Percentiles rank a stretch among this genome's conserved stretches.
These are phyloP conservation scores for Siphonodentalium dalli DNA, from an alignment of 2,888 invertebrate species.

Conservation along the genomic window DNA sequence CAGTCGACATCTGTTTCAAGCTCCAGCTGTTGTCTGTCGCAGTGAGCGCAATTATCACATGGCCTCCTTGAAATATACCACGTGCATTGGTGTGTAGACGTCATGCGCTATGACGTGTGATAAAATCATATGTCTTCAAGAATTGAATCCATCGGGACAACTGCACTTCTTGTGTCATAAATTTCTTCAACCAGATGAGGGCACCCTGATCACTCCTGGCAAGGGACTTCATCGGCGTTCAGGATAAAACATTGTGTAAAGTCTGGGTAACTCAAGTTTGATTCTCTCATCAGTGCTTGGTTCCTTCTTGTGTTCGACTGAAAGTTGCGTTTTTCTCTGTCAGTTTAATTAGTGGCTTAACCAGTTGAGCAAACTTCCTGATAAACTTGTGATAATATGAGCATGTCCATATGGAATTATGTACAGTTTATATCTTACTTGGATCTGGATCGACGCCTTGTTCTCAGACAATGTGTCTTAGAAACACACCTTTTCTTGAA, in stretches of 20 bases:
- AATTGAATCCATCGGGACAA: constrained; percentile 25
- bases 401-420: too few species aligned
- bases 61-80: constrained; percentile 10
- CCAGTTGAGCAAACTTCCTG: not conserved
- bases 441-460: too few species aligned
- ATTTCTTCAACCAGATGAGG: constrained; percentile 17
- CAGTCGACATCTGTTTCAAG: not conserved
- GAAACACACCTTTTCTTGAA: too few species aligned
- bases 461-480: too few species aligned
- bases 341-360: too few species aligned
- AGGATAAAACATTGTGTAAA: too few species aligned
- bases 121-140: constrained; percentile 17
- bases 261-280: too few species aligned
- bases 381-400: too few species aligned
- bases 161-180: constrained; percentile 20
- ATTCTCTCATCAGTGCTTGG: too few species aligned
- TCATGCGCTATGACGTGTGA: constrained; percentile 17
- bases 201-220: constrained; percentile 20
- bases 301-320: too few species aligned
- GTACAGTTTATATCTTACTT: too few species aligned
- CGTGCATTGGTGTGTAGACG: constrained; percentile 22
- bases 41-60: constrained; percentile 2
- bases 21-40: not conserved
- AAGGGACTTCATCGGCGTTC: not conserved
- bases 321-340: too few species aligned